Conservation (phyloP, 2,797 vertebrate genomes). For the Chelmon rostratus region DNA sequence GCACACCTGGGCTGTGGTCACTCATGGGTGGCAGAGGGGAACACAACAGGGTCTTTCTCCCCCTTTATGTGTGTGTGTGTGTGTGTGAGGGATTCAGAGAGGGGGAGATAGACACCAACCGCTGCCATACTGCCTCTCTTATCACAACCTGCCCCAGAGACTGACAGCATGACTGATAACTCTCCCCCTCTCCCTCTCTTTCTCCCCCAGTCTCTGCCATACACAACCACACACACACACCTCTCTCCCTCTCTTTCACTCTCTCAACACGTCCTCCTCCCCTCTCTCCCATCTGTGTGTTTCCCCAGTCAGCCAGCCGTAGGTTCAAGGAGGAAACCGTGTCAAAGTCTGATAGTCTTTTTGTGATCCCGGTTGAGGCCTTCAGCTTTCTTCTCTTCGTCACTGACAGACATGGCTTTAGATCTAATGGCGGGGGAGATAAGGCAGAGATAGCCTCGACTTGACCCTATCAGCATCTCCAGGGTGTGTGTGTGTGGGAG, state of each 20-base stretch:
- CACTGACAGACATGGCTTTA: constrained; percentile 47
- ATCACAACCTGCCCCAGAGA: constrained; percentile 77
- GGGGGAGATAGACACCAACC: constrained; percentile 63
- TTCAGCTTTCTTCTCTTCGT: constrained; percentile 59
- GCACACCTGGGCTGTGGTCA: constrained; percentile 73
- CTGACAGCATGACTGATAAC: constrained; percentile 82
- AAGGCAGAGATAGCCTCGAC: constrained; percentile 68
- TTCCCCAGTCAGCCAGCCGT: constrained; percentile 28
- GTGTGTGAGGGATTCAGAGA: constrained; percentile 28
- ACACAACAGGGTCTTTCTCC: constrained; percentile 69
- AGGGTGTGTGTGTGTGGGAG: constrained; percentile 25
- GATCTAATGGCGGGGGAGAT: constrained; percentile 62
- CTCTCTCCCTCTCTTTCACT: constrained; percentile 16
- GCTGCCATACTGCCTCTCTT: constrained; percentile 64
- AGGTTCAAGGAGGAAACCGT: constrained; percentile 45
- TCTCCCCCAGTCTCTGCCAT: constrained; percentile 41
- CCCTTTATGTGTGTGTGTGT: constrained; percentile 30
- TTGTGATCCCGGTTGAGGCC: constrained; percentile 54
- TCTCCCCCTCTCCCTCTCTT: constrained; percentile 52
- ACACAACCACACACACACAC: constrained; percentile 52
- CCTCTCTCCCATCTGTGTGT: constrained; percentile 4
- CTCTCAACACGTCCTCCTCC: constrained; percentile 25
- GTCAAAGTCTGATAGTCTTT: constrained; percentile 28
- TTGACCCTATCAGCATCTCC: constrained; percentile 62
- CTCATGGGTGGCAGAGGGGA: constrained; percentile 68